Evolutionary conservation across 2,797 vertebrate genomes (phyloP).

Genomic region (Arrhamphus sclerolepis): DNA sequence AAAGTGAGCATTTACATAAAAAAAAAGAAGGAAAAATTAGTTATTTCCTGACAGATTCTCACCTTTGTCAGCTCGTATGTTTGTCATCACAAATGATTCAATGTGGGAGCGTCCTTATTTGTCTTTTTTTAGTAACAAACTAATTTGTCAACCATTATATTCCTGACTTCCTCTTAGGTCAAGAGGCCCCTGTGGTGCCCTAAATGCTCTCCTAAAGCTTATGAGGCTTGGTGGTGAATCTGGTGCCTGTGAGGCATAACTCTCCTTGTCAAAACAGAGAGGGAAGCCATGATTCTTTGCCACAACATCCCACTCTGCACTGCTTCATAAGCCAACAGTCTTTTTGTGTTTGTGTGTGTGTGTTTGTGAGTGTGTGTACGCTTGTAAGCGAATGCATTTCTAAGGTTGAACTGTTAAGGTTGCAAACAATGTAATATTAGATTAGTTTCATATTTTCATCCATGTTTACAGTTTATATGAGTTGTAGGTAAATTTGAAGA

Average conservation of each 20-base stretch:
- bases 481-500: constrained; percentile 46
- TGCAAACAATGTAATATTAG: constrained; percentile 23
- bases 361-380: no score
- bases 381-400: constrained; percentile 33
- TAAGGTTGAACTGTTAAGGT: constrained; percentile 17
- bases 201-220: constrained; percentile 70
- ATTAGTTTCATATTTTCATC: constrained; percentile 19
- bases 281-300: constrained; percentile 61
- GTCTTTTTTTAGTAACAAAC: constrained; percentile 73
- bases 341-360: no score
- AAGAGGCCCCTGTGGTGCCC: constrained; percentile 72
- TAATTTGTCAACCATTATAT: constrained; percentile 74
- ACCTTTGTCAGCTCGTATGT: constrained; percentile 43
- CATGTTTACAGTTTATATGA: constrained; percentile 40
- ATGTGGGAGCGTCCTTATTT: constrained; percentile 39
- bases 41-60: constrained; percentile 85
- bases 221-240: constrained; percentile 72
- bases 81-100: constrained; percentile 58
- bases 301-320: constrained; percentile 41
- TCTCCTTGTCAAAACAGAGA: constrained; percentile 70
- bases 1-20: constrained; percentile 86
- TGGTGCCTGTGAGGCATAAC: constrained; percentile 73
- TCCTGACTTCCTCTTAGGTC: constrained; percentile 69
- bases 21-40: constrained; percentile 80
- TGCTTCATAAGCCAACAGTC: constrained; percentile 44